These are phyloP conservation scores for Priocnemis perturbator DNA, from an alignment of 2,888 invertebrate genomes.

Conservation along the genomic window DNA sequence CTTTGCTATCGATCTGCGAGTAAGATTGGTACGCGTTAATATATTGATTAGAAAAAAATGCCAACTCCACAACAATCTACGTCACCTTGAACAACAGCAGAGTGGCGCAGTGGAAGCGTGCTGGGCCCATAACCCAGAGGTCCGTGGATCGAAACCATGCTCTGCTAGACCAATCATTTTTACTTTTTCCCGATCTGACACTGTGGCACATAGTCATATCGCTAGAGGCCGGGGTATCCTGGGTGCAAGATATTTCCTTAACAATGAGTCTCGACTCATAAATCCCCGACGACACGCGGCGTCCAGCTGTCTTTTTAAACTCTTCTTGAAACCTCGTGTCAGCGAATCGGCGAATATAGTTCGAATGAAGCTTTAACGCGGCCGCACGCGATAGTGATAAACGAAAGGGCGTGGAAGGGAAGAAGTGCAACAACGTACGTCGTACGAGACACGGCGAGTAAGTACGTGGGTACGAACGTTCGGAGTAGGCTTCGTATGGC, in stretches of 20 bases:
- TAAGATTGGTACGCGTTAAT: background rate
- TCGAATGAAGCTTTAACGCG: background rate
- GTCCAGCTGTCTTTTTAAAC: too few species aligned
- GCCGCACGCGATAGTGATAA: background rate
- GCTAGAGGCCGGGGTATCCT: too few species aligned
- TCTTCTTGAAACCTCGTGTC: background rate
- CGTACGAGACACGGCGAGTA: too few species aligned
- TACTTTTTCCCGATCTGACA: too few species aligned
- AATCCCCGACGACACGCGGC: too few species aligned
- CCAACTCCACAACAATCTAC: background rate
- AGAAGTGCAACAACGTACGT: background rate
- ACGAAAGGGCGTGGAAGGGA: conserved; percentile 1
- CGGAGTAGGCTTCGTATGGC: conserved; percentile 3
- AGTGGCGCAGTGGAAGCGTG: conserved; percentile 73
- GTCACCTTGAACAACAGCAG: conserved; percentile 49
- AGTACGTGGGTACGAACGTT: too few species aligned
- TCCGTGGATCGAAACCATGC: conserved; percentile 71
- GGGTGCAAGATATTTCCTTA: too few species aligned
- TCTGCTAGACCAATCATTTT: conserved; percentile 56
- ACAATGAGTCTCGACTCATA: too few species aligned
- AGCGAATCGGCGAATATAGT: background rate
- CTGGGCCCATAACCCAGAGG: conserved; percentile 73
- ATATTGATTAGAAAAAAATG: too few species aligned
- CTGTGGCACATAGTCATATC: too few species aligned
- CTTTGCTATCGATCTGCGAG: too few species aligned